Percentiles rank a stretch among this genome's conserved stretches.
These are phyloP conservation scores for Spodoptera litura DNA, from an alignment of 1,140 invertebrate species.

Conservation along the genomic window DNA sequence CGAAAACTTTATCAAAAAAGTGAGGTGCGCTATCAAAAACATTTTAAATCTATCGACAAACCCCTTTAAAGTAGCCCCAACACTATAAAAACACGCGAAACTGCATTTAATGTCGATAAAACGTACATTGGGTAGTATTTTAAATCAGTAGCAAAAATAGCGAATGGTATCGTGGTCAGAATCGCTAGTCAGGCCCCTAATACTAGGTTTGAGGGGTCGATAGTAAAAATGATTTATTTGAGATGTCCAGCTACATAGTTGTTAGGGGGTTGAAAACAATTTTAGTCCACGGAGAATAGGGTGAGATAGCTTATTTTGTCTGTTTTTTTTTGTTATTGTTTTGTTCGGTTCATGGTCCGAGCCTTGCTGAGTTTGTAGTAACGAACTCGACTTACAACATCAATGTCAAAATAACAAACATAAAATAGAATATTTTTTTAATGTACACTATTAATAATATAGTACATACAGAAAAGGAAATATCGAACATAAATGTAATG, in stretches of 20 bases:
- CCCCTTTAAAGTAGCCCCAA: not conserved
- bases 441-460: too few species aligned
- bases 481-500: too few species aligned
- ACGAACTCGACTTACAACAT: too few species aligned
- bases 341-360: too few species aligned
- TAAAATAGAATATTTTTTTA: too few species aligned
- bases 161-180: constrained; percentile 53
- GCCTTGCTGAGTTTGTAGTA: too few species aligned
- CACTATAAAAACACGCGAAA: constrained; percentile 64
- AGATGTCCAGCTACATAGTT: constrained; percentile 73
- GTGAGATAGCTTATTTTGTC: constrained; percentile 63
- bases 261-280: constrained; percentile 83
- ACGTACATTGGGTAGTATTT: constrained; percentile 63
- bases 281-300: constrained; percentile 64
- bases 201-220: constrained; percentile 58
- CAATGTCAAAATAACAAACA: too few species aligned
- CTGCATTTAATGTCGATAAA: constrained; percentile 73
- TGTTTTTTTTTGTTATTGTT: constrained; percentile 14
- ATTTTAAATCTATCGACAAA: constrained; percentile 44
- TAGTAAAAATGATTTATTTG: constrained; percentile 84
- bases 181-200: constrained; percentile 67
- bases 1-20: not conserved
- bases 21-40: constrained; percentile 47
- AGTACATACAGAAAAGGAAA: too few species aligned
- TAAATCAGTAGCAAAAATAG: constrained; percentile 67